Evolutionary conservation across 2,797 vertebrate species (phyloP), one percentile per base, ranked within the genome.

Genomic region (Micrastur ruficollis): DNA sequence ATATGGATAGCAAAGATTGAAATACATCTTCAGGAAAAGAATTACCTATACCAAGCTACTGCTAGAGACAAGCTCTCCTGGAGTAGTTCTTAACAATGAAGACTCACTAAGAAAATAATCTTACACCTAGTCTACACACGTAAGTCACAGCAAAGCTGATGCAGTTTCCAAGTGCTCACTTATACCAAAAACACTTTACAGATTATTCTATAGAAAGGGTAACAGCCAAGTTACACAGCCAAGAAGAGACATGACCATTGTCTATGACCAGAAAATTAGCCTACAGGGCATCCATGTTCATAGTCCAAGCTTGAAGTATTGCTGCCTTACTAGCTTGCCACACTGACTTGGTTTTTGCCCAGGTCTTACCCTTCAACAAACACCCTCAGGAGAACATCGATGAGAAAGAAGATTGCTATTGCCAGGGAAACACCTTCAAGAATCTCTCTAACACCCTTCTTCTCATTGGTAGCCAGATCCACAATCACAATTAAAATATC

Each of bases 391-490:
- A 99, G 97, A 73, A 99, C 98, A 86, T 99, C 99, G 0, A 97
- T 3, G 5, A 99, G 97, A 81, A 99, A 99, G 97, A 99, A 99
- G 86, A 99, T 93, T 6, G 98, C 99, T 97, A 99, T 99, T 89
- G 90, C 93, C 86, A 99, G 98, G 59, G 99, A 99, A 96, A 99
- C 70, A 0, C 91, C 86, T 96, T 98, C 98, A 40, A 98, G 87
- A 26, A 95, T 93, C 4, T 98, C 47, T 66, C 98, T 97, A 38
- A 98, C 89, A 23, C 90, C 70, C 2, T 68, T 90, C 74, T 93
- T 93, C 4, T 88, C 42, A 49, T 92, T 67, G 53, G 98, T 68
- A 14, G 98, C 81, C 21, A 99, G 86, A 87, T 99, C 99, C 91
- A 98, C 93, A 80, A 99, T 97, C 82, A 99, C 97, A 25, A 99